These are phyloP conservation scores for Heliothis virescens DNA, from an alignment of 1,140 invertebrate species.

Conservation along the genomic window DNA sequence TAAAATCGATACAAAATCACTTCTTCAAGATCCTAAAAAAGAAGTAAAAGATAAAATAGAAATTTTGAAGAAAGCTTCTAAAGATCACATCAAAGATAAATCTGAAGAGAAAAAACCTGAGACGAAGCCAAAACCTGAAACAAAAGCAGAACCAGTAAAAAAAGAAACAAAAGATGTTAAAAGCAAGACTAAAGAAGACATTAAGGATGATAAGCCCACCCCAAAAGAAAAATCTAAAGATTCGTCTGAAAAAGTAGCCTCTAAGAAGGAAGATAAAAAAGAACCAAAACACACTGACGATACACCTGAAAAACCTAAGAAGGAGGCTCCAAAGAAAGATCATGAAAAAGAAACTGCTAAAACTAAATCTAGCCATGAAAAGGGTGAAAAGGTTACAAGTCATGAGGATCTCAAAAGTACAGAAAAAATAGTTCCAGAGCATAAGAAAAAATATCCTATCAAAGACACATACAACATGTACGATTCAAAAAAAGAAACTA, in stretches of 20 bases:
- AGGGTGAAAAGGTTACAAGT: constrained; percentile 41
- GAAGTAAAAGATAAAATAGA: constrained; percentile 29
- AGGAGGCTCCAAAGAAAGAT: constrained; percentile 47
- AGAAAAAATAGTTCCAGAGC: constrained; percentile 35
- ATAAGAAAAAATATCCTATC: constrained; percentile 47
- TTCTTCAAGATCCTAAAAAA: constrained; percentile 5
- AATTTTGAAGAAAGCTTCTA: constrained; percentile 43
- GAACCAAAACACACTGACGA: constrained; percentile 32
- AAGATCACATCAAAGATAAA: constrained; percentile 38
- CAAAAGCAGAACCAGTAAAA: constrained; percentile 1
- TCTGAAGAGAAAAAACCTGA: constrained; percentile 29
- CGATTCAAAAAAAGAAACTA: constrained; percentile 50
- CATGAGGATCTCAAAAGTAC: constrained; percentile 36
- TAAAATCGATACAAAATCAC: background rate
- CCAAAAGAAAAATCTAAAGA: constrained; percentile 22
- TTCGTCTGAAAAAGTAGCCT: background rate
- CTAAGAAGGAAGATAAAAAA: constrained; percentile 46
- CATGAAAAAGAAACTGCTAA: constrained; percentile 44
- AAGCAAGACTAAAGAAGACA: constrained; percentile 15
- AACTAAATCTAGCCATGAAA: constrained; percentile 51
- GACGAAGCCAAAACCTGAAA: constrained; percentile 4
- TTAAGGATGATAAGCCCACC: background rate
- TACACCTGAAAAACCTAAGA: constrained; percentile 47
- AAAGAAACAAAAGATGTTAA: constrained; percentile 40
- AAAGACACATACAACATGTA: constrained; percentile 48